phyloP scores from a whole-genome alignment of 1,140 invertebrate species.

The Neodiprion pinetum region DNA sequence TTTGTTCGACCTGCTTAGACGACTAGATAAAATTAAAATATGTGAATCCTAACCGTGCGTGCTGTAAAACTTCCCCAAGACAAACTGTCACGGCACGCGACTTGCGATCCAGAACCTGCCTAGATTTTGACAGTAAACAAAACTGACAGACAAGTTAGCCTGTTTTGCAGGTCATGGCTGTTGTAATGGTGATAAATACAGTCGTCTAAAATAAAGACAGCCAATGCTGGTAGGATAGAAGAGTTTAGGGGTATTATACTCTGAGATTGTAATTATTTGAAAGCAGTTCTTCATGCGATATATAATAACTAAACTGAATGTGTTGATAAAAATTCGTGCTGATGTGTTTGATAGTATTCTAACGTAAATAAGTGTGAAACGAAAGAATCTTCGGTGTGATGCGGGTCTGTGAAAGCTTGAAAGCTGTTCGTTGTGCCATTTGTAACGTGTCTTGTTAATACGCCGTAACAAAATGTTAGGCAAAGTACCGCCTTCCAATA shows the following conservation, averaged over 20 bases:
- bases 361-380: not conserved
- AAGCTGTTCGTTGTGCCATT: not conserved
- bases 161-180: not conserved
- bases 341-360: not conserved
- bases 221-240: not conserved
- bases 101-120: not conserved
- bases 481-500: slow-evolving; percentile 50
- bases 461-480: slow-evolving; percentile 47
- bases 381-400: slow-evolving; percentile 7
- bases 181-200: not conserved
- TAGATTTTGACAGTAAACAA: slow-evolving; percentile 36
- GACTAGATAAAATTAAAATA: not conserved
- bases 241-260: not conserved
- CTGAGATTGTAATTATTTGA: not conserved
- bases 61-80: not conserved
- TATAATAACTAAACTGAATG: not conserved
- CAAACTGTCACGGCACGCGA: not conserved
- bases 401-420: not conserved
- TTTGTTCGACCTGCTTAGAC: not conserved
- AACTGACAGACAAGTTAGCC: slow-evolving; percentile 36
- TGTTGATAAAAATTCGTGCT: not conserved
- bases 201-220: not conserved
- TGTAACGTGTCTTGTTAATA: not conserved
- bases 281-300: not conserved
- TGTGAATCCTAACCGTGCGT: not conserved